These are phyloP conservation scores for Rhagophthalmus giganteus DNA, from an alignment of 2,888 invertebrate genomes.

Conservation along the genomic window DNA sequence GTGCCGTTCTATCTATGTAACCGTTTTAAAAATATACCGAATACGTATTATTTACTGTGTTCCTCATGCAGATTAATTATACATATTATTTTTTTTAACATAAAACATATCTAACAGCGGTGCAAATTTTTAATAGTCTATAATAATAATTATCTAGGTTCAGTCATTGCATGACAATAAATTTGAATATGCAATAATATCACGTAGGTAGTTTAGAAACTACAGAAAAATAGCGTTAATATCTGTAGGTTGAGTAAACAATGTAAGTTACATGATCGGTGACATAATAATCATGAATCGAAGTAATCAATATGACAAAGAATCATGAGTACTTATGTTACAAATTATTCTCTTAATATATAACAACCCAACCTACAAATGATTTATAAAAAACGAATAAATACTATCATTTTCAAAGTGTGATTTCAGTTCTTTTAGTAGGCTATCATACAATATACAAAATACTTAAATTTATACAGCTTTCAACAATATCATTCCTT, in stretches of 20 bases:
- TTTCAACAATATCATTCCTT: conserved; percentile 41
- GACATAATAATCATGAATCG: neutral
- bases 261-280: neutral
- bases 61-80: conserved; percentile 41
- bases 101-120: conserved; percentile 46
- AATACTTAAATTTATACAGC: conserved; percentile 51
- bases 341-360: neutral
- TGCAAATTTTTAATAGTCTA: conserved; percentile 47
- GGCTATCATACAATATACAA: conserved; percentile 52
- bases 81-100: conserved; percentile 39
- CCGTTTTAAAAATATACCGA: conserved; percentile 17
- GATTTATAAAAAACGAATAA: conserved; percentile 28
- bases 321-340: neutral
- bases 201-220: conserved; percentile 46
- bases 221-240: conserved; percentile 18
- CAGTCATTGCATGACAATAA: conserved; percentile 51
- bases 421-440: conserved; percentile 44
- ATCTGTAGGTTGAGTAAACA: conserved; percentile 11
- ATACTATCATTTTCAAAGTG: conserved; percentile 44
- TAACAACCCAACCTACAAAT: neutral
- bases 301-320: neutral
- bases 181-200: conserved; percentile 47
- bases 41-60: conserved; percentile 32
- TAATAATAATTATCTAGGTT: conserved; percentile 42
- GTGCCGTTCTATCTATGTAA: conserved; percentile 12